Percentiles rank a stretch among this genome's conserved stretches.
phyloP scores from a whole-genome alignment of 2,888 invertebrate genomes.

The Lasioglossum pauxillum region DNA sequence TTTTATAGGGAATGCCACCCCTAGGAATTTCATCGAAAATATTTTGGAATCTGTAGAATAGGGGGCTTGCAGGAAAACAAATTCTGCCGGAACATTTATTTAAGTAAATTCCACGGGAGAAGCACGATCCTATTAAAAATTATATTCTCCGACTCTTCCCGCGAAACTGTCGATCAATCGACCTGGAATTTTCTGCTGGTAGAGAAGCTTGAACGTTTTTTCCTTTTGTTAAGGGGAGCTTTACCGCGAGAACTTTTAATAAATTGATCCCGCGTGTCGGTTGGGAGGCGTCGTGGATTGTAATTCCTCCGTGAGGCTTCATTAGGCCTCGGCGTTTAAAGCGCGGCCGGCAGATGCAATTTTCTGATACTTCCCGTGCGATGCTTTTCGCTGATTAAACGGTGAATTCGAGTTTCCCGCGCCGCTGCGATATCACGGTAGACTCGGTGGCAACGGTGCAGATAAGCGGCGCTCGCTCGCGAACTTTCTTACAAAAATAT shows the following conservation, averaged over 20 bases:
- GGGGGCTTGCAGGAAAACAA: background rate
- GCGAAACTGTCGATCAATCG: background rate
- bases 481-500: slow-evolving; percentile 30
- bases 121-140: background rate
- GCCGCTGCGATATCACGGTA: background rate
- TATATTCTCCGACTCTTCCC: background rate
- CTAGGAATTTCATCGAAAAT: background rate
- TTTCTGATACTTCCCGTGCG: slow-evolving; percentile 2
- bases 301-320: background rate
- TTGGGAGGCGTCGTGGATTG: background rate
- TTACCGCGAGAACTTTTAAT: background rate
- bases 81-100: background rate
- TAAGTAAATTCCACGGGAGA: background rate
- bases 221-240: background rate
- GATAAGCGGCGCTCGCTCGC: background rate
- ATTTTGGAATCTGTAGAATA: background rate
- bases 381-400: background rate
- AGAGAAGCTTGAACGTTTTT: background rate
- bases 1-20: background rate
- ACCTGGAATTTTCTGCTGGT: background rate
- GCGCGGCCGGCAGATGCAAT: slow-evolving; percentile 22
- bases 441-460: slow-evolving; percentile 1
- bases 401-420: background rate
- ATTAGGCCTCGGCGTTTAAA: background rate
- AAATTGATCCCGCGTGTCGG: background rate